Percentiles rank a stretch among this genome's conserved stretches.
Evolutionary conservation across 2,113 vertebrate species (phyloP).

Genomic region (Apodemus speciosus): DNA sequence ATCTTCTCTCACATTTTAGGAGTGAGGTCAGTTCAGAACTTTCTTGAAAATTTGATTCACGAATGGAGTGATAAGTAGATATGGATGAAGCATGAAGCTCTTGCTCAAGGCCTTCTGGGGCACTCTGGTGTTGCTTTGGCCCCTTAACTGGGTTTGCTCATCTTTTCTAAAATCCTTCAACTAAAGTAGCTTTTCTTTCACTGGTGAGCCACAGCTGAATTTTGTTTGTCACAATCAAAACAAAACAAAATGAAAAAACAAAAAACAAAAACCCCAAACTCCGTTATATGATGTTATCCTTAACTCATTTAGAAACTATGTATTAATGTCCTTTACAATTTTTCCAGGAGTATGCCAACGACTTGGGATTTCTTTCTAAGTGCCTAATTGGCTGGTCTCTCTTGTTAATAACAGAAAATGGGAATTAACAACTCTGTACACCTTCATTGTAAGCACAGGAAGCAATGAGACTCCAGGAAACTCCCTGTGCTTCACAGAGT

Average conservation of each 20-base stretch:
- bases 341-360: constrained; percentile 32
- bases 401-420: constrained; percentile 50
- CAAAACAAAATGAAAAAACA: neutral
- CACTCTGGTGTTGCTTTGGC: constrained; percentile 5
- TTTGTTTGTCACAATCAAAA: constrained; percentile 20
- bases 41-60: constrained; percentile 25
- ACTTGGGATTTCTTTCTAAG: neutral
- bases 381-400: constrained; percentile 27
- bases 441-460: constrained; percentile 40
- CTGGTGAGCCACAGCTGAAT: constrained; percentile 46
- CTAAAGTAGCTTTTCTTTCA: constrained; percentile 20
- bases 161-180: neutral
- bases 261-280: neutral
- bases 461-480: constrained; percentile 3
- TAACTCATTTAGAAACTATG: constrained; percentile 57
- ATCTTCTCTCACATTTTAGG: neutral
- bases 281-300: constrained; percentile 23
- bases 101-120: neutral
- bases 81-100: neutral
- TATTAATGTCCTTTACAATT: constrained; percentile 50
- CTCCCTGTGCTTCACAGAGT: neutral
- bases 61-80: neutral
- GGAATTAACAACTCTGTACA: constrained; percentile 17
- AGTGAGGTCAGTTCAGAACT: constrained; percentile 1
- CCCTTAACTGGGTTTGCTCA: neutral